Conservation (phyloP, 1,140 invertebrate genomes). For the Drosophila pachea region DNA sequence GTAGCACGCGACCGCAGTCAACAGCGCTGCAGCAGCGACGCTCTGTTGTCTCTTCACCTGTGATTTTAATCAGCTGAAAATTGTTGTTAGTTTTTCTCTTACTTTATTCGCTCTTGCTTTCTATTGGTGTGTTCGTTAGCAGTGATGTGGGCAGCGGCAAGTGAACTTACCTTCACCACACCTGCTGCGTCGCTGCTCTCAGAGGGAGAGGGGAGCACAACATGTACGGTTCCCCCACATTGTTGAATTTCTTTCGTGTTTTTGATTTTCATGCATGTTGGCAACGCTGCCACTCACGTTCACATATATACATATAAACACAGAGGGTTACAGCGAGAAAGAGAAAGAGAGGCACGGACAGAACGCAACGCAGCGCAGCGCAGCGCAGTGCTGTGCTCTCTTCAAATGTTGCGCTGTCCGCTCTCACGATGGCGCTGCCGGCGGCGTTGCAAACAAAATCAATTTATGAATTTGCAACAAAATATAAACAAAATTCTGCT, state of each 20-base stretch:
- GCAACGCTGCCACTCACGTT: constrained; percentile 42
- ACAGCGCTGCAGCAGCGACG: constrained; percentile 18
- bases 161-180: constrained; percentile 67
- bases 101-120: constrained; percentile 40
- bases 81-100: constrained; percentile 13
- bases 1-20: constrained; percentile 31
- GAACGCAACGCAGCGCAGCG: not conserved
- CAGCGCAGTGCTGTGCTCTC: not conserved
- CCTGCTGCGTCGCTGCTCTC: constrained; percentile 70
- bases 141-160: constrained; percentile 25
- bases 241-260: not conserved
- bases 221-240: constrained; percentile 26
- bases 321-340: not conserved
- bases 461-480: constrained; percentile 9
- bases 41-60: constrained; percentile 56
- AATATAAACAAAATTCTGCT: not conserved
- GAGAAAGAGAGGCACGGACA: too few relatives aligned
- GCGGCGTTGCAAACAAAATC: constrained; percentile 24
- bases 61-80: constrained; percentile 71
- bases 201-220: constrained; percentile 6
- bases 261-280: constrained; percentile 31
- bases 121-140: constrained; percentile 4
- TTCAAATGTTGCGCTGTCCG: not conserved
- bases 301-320: not conserved
- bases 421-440: constrained; percentile 14